Evolutionary conservation across 2,113 vertebrate species (phyloP).

Genomic region (Psettodes erumei): DNA sequence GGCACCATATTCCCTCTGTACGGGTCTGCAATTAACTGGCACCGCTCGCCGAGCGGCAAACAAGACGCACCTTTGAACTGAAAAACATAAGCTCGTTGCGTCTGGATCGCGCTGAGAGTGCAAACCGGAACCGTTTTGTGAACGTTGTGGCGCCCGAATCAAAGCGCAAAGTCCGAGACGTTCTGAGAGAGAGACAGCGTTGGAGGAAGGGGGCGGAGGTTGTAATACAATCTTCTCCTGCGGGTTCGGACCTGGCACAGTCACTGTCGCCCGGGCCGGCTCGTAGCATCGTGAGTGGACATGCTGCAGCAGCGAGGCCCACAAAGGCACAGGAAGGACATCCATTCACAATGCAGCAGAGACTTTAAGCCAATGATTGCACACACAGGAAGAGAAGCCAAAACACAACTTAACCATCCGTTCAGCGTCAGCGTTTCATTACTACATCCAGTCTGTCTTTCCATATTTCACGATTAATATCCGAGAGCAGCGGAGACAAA

Average conservation of each 20-base stretch:
- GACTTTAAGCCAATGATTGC: not conserved
- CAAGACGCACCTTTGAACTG: not conserved
- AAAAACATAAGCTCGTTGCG: not conserved
- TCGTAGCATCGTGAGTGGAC: not conserved
- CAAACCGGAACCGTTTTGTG: conserved; percentile 58
- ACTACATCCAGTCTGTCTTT: not conserved
- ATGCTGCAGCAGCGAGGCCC: not conserved
- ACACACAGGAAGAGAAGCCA: not conserved
- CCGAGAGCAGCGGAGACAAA: not conserved
- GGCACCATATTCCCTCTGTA: not conserved
- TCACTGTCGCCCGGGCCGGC: not conserved
- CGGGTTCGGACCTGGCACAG: conserved; percentile 13
- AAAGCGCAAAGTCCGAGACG: conserved; percentile 48
- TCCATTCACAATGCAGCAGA: not conserved
- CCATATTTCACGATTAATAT: not conserved
- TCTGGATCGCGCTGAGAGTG: conserved; percentile 40
- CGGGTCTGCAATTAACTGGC: not conserved
- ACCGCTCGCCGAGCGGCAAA: not conserved
- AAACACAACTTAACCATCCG: not conserved
- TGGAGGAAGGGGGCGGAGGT: conserved; percentile 41
- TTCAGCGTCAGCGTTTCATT: not conserved
- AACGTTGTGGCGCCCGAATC: conserved; percentile 53
- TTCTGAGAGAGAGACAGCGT: conserved; percentile 15
- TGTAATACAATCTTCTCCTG: conserved; percentile 54
- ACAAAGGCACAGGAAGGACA: not conserved